Conservation (phyloP, 2,113 vertebrate genomes). For the Argyrosomus japonicus region DNA sequence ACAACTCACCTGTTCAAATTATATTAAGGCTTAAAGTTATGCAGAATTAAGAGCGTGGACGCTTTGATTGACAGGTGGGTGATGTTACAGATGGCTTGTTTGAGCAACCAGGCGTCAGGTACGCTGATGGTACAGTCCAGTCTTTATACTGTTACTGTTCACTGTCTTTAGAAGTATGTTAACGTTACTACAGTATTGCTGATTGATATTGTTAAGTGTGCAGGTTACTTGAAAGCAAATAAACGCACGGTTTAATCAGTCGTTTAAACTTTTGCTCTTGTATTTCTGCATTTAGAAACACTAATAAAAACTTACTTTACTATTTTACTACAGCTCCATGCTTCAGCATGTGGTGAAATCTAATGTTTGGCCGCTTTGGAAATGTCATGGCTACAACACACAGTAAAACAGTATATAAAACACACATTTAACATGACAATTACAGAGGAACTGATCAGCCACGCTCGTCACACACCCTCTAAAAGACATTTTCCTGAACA, state of each 20-base stretch:
- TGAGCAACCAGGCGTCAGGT: too few relatives aligned
- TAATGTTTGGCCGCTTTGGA: background rate
- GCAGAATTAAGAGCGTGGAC: too few relatives aligned
- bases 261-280: background rate
- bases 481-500: slow-evolving; percentile 30
- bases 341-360: background rate
- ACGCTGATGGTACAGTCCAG: too few relatives aligned
- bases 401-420: slow-evolving; percentile 25
- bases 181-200: too few relatives aligned
- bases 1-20: too few relatives aligned
- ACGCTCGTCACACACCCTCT: background rate
- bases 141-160: too few relatives aligned
- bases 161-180: too few relatives aligned
- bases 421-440: background rate
- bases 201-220: too few relatives aligned
- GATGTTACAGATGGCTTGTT: too few relatives aligned
- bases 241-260: background rate
- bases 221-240: background rate
- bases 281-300: background rate
- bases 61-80: too few relatives aligned
- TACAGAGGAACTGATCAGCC: slow-evolving; percentile 18
- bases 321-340: background rate
- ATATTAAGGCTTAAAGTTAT: too few relatives aligned
- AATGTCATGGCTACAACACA: background rate
- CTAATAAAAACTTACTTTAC: background rate